Percentiles rank a stretch among this genome's conserved stretches.
phyloP scores from a whole-genome alignment of 2,888 invertebrate genomes.

The Mesochorus sp. region DNA sequence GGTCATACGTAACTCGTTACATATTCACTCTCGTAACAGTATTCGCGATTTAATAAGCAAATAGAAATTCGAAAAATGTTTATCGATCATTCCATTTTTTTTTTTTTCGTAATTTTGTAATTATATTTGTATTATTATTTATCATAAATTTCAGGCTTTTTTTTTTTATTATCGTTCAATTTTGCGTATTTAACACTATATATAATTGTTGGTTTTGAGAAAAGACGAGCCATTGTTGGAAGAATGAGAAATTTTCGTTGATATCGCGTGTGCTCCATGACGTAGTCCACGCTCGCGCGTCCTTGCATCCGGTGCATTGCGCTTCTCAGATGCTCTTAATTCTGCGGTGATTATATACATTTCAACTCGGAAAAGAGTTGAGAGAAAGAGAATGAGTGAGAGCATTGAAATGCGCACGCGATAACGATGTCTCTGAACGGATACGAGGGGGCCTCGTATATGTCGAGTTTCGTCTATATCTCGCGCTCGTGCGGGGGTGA shows the following conservation, averaged over 20 bases:
- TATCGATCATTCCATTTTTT: background rate
- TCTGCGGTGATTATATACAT: slow-evolving; percentile 46
- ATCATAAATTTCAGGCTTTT: background rate
- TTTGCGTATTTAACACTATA: too few relatives aligned
- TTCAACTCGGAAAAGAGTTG: slow-evolving; percentile 15
- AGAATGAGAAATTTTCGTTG: too few relatives aligned
- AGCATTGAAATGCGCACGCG: slow-evolving; percentile 39
- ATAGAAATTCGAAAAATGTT: background rate
- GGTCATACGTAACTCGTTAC: slow-evolving; percentile 49
- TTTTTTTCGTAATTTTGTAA: background rate
- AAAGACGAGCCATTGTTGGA: too few relatives aligned
- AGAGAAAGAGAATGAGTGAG: slow-evolving; percentile 3
- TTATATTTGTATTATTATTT: background rate
- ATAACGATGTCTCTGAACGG: slow-evolving; percentile 65
- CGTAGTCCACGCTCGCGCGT: slow-evolving; percentile 9
- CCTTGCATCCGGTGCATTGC: slow-evolving; percentile 59
- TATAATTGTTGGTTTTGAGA: too few relatives aligned
- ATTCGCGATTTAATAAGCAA: background rate
- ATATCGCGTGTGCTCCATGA: background rate
- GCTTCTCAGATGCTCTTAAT: slow-evolving; percentile 68
- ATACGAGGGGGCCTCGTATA: slow-evolving; percentile 65
- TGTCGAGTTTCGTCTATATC: slow-evolving; percentile 56
- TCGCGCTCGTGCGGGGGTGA: slow-evolving; percentile 63
- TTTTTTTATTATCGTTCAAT: too few relatives aligned
- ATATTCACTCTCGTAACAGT: slow-evolving; percentile 36